These are phyloP conservation scores for Chaitophorus viminalis DNA, from an alignment of 2,888 invertebrate genomes.

Conservation along the genomic window DNA sequence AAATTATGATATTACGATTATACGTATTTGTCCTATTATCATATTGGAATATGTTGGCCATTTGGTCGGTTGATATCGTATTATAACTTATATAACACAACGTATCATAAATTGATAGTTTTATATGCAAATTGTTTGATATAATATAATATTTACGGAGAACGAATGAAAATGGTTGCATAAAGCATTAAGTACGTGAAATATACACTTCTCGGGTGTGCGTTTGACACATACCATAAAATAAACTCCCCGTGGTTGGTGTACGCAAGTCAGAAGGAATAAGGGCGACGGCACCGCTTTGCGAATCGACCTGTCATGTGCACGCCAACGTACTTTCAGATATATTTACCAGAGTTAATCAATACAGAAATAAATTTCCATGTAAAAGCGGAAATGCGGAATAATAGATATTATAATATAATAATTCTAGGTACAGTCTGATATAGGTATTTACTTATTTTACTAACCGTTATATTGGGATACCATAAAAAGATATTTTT, in stretches of 20 bases:
- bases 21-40: no score
- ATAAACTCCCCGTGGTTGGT: slow-evolving; percentile 26
- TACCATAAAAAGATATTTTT: no score
- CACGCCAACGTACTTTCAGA: slow-evolving; percentile 41
- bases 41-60: no score
- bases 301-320: slow-evolving; percentile 46
- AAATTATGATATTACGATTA: no score
- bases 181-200: neutral
- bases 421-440: no score
- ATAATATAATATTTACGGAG: neutral
- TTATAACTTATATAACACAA: no score
- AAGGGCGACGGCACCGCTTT: slow-evolving; percentile 15
- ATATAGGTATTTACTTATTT: no score
- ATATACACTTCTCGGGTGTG: neutral
- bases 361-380: neutral
- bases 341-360: neutral
- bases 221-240: slow-evolving; percentile 37
- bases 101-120: no score
- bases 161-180: neutral
- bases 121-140: no score
- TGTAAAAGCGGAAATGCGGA: neutral
- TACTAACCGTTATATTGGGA: no score
- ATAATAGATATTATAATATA: no score
- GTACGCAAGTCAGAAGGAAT: slow-evolving; percentile 19
- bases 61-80: no score